Base-by-base conservation (phyloP, 2,888 invertebrate species). In the Mesorhabditis sp. region DNA sequence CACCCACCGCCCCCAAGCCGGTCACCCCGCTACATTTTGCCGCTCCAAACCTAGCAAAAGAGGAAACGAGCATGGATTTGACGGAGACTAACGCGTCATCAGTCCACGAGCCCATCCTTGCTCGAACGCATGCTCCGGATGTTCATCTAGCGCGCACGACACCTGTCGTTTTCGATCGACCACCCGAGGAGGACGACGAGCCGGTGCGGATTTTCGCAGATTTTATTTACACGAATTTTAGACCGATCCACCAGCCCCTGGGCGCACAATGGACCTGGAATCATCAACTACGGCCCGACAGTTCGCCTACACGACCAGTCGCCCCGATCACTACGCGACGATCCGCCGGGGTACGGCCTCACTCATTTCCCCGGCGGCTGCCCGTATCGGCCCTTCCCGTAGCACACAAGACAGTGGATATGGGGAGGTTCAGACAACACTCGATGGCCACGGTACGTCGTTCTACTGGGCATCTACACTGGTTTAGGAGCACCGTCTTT, bases 81-180 rank as follows among this genome's bases (percentile, higher is more conserved):
- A 13, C 7, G 7, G 50, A 10, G 7, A 13, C 50, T 28, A 28
- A 28, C 28, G 28, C 28, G 28, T 28, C 28, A 28, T 28, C 28
- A 28, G 63, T 15, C 15, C 63, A 62, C 41, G 15, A 62, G 63
- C 63, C 63, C 13, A 15, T 62, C 13, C n/a, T n/a, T 7, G 7
- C 63, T 6, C n/a, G 41, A n/a, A 7, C 13, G 15, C 63, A 62
- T 15, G 41, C 7, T 7, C 63, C 63, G 63, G 63, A 62, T 7
- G 28, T 62, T 10, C 63, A 62, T 62, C 63, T 6, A 15, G 63
- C 63, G 41, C 63, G 63, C 13, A 62, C 28, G 63, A 62, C 63
- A 2, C 63, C 63, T 6, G 63, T 62, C 63, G 15, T 62, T 15
- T 62, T 62, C 41, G 63, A 62, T 7, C 10, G 28, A 15, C 41